phyloP scores from a whole-genome alignment of 1,140 invertebrate genomes.

The Sinonovacula constricta region DNA sequence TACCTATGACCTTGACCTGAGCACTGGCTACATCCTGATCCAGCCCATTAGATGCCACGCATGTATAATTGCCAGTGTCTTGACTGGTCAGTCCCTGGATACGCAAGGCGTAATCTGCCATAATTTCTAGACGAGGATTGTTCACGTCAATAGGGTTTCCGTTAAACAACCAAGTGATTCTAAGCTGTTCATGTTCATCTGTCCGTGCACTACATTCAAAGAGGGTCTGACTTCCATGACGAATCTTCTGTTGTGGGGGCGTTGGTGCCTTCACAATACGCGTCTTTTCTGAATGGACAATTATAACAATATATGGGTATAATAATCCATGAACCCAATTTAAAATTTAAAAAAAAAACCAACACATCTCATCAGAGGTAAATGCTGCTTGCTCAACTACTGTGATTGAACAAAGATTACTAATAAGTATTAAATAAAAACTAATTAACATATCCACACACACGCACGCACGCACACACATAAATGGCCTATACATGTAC shows the following conservation, averaged over 20 bases:
- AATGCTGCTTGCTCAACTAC: no score
- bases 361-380: no score
- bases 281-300: constrained; percentile 59
- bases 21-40: constrained; percentile 59
- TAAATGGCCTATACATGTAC: no score
- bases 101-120: constrained; percentile 34
- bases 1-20: constrained; percentile 63
- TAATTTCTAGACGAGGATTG: constrained; percentile 20
- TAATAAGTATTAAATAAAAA: no score
- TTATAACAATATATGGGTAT: constrained; percentile 2
- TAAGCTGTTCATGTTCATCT: constrained; percentile 55
- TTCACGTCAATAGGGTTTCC: constrained; percentile 42
- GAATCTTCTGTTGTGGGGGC: constrained; percentile 25
- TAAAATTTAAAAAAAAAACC: no score
- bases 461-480: no score
- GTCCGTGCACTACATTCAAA: constrained; percentile 62
- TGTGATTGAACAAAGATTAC: no score
- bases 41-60: constrained; percentile 64
- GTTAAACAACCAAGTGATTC: constrained; percentile 56
- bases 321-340: not conserved
- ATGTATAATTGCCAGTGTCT: constrained; percentile 68
- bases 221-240: constrained; percentile 30
- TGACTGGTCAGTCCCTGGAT: constrained; percentile 55
- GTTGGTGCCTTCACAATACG: constrained; percentile 45
- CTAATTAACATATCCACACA: no score